phyloP scores from a whole-genome alignment of 2,113 vertebrate species.

The Scortum barcoo region DNA sequence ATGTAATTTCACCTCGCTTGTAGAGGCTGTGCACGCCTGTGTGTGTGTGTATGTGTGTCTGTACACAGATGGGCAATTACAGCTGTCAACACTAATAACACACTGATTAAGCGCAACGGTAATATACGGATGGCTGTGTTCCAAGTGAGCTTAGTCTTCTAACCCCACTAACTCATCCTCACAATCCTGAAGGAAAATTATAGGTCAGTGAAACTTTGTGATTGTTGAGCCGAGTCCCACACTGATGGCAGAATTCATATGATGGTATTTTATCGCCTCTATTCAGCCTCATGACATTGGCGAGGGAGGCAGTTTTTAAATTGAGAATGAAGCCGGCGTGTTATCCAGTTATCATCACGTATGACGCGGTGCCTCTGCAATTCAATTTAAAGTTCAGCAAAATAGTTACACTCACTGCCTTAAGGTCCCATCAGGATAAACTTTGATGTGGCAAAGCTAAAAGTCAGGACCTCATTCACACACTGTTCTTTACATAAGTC shows the following conservation, averaged over 20 bases:
- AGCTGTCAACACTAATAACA: slow-evolving; percentile 43
- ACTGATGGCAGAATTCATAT: background rate
- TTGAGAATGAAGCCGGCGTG: slow-evolving; percentile 26
- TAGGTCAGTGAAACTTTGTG: slow-evolving; percentile 9
- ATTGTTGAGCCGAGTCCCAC: background rate
- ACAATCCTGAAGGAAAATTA: slow-evolving; percentile 17
- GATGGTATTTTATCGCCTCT: slow-evolving; percentile 5
- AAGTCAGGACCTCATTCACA: slow-evolving; percentile 7
- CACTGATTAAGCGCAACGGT: slow-evolving; percentile 20
- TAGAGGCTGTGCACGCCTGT: background rate
- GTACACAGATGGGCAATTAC: slow-evolving; percentile 48
- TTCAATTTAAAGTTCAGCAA: slow-evolving; percentile 58
- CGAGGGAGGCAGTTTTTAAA: slow-evolving; percentile 3
- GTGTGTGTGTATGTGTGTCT: background rate
- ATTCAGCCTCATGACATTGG: slow-evolving; percentile 13
- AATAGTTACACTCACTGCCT: slow-evolving; percentile 20
- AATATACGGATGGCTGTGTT: slow-evolving; percentile 21
- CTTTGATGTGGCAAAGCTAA: slow-evolving; percentile 33
- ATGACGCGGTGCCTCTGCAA: slow-evolving; percentile 9
- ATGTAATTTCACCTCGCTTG: slow-evolving; percentile 15
- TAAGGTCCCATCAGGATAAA: slow-evolving; percentile 19
- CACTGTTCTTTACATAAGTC: background rate
- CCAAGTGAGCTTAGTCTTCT: slow-evolving; percentile 28
- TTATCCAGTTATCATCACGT: slow-evolving; percentile 42
- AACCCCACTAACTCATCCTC: slow-evolving; percentile 15